Percentiles rank a stretch among this genome's conserved stretches.
Conservation (phyloP, 2,888 invertebrate species). For the Eurytoma californica region DNA sequence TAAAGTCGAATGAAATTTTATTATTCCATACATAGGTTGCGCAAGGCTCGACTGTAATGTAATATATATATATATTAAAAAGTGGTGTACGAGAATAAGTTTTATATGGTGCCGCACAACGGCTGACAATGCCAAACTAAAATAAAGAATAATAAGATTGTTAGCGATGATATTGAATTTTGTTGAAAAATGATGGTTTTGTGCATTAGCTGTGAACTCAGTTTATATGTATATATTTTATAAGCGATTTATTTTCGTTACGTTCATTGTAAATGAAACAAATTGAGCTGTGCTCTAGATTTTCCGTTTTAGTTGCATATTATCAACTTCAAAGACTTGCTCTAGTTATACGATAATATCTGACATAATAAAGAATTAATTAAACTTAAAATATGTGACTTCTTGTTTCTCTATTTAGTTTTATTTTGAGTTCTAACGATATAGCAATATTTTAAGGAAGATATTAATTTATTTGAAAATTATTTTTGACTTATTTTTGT, state of each 20-base stretch:
- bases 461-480: neutral
- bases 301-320: conserved; percentile 41
- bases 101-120: conserved; percentile 54
- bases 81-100: conserved; percentile 36
- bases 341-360: conserved; percentile 14
- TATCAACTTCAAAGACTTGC: conserved; percentile 44
- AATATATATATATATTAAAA: conserved; percentile 32
- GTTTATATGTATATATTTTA: conserved; percentile 51
- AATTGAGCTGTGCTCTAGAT: conserved; percentile 50
- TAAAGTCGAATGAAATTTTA: conserved; percentile 42
- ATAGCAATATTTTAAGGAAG: neutral
- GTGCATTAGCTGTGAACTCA: conserved; percentile 23
- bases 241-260: conserved; percentile 50
- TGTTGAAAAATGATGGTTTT: conserved; percentile 20
- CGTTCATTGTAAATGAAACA: conserved; percentile 28
- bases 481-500: no score
- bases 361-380: conserved; percentile 33
- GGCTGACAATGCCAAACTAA: conserved; percentile 55
- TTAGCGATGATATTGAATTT: conserved; percentile 39
- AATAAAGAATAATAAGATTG: conserved; percentile 32
- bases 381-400: conserved; percentile 10
- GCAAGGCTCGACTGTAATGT: conserved; percentile 50
- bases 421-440: no score
- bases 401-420: no score
- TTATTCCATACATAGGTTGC: conserved; percentile 34